Conservation (phyloP, 2,113 vertebrate genomes). For the Hemicordylus capensis region DNA sequence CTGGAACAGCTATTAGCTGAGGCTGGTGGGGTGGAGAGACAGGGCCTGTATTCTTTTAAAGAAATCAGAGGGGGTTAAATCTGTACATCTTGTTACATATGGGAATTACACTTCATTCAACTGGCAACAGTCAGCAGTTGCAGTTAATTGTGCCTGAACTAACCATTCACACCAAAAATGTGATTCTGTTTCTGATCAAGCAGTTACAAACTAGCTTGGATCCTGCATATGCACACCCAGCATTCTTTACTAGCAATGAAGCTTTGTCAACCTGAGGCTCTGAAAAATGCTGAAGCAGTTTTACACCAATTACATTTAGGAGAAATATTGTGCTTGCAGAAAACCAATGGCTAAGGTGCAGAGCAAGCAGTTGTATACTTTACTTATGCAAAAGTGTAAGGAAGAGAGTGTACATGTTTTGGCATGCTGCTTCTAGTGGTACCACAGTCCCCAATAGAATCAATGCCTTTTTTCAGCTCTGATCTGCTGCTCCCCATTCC, state of each 20-base stretch:
- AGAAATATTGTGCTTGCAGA: neutral
- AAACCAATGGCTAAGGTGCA: fast-evolving
- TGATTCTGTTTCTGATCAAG: neutral
- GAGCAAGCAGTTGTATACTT: neutral
- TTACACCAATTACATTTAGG: too few species aligned
- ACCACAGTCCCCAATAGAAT: fast-evolving
- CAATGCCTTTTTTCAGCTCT: fast-evolving
- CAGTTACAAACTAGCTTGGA: neutral
- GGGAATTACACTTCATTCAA: conserved; percentile 19
- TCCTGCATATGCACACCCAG: neutral
- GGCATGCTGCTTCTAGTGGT: neutral
- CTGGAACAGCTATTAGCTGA: too few species aligned
- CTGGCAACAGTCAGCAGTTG: neutral
- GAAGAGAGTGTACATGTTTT: neutral
- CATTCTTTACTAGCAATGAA: neutral
- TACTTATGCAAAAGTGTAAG: neutral
- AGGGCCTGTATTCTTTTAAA: too few species aligned
- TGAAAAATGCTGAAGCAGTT: too few species aligned
- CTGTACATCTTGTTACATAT: neutral
- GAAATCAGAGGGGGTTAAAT: neutral
- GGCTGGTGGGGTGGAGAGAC: too few species aligned
- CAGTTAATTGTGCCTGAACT: neutral
- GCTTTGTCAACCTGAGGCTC: neutral
- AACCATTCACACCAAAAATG: neutral
- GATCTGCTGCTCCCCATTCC: fast-evolving